Percentiles rank a stretch among this genome's conserved stretches.
These are phyloP conservation scores for Parnassius apollo DNA, from an alignment of 2,888 invertebrate species.

Conservation along the genomic window DNA sequence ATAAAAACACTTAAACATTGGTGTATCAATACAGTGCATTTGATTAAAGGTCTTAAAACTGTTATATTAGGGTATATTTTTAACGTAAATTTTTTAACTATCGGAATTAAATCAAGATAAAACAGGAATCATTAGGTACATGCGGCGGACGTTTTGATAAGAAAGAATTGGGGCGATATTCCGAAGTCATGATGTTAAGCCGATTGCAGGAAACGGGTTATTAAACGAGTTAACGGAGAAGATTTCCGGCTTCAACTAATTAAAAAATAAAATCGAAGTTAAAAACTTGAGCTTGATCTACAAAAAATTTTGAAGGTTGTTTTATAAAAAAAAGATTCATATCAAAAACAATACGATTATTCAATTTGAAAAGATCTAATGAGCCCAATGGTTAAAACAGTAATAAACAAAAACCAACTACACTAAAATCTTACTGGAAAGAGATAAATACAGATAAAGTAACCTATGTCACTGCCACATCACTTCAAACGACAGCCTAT, in stretches of 20 bases:
- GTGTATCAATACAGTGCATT: neutral
- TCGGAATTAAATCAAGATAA: constrained; percentile 16
- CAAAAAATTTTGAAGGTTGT: neutral
- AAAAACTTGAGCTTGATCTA: neutral
- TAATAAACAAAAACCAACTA: no score
- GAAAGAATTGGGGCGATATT: constrained; percentile 22
- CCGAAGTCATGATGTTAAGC: constrained; percentile 11
- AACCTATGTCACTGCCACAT: no score
- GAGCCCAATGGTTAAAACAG: no score
- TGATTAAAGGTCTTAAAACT: neutral
- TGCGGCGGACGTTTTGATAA: constrained; percentile 17
- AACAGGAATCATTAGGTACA: constrained; percentile 16
- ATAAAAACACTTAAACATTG: neutral
- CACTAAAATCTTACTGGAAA: no score
- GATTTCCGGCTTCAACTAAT: constrained; percentile 23
- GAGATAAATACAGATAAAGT: no score
- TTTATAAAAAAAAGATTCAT: neutral
- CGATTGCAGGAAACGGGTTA: constrained; percentile 23
- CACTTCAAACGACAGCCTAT: no score
- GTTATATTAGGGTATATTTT: constrained; percentile 1
- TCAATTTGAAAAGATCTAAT: no score
- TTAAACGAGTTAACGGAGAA: constrained; percentile 17
- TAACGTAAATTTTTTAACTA: neutral
- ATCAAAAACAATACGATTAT: no score
- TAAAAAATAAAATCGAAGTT: constrained; percentile 14